Percentiles rank a stretch among this genome's conserved stretches.
phyloP scores from a whole-genome alignment of 2,888 invertebrate species.

The Melanargia galathea region DNA sequence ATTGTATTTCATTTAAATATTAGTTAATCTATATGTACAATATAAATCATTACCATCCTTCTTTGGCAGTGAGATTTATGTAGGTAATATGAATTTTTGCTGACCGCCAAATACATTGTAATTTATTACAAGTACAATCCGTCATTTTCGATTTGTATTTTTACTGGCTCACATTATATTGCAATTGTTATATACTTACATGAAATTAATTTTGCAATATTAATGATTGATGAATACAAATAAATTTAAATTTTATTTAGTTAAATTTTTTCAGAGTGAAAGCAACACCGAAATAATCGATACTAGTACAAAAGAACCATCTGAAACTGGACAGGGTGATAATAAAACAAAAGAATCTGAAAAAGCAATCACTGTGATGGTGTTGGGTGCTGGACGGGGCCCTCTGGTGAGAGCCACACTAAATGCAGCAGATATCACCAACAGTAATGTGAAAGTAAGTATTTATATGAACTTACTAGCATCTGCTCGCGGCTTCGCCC shows the following conservation, averaged over 20 bases:
- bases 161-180: no score
- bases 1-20: no score
- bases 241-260: slow-evolving; percentile 1
- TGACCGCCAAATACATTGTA: no score
- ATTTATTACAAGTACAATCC: no score
- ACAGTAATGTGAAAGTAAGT: slow-evolving; percentile 85
- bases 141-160: no score
- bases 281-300: slow-evolving; percentile 30
- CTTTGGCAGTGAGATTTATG: no score
- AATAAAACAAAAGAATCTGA: slow-evolving; percentile 54
- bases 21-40: no score
- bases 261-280: slow-evolving; percentile 33
- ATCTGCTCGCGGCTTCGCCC: no score
- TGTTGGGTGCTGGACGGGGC: slow-evolving; percentile 97
- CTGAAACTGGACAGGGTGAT: slow-evolving; percentile 36
- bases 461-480: no score
- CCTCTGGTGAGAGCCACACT: slow-evolving; percentile 95
- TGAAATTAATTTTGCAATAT: background rate
- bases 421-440: slow-evolving; percentile 89
- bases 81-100: no score
- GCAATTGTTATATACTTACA: background rate
- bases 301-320: slow-evolving; percentile 39
- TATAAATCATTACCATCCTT: no score
- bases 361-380: slow-evolving; percentile 86
- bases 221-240: background rate